Base-by-base conservation (phyloP, 2,797 vertebrate genomes). In the Bryconaethiops microstoma region DNA sequence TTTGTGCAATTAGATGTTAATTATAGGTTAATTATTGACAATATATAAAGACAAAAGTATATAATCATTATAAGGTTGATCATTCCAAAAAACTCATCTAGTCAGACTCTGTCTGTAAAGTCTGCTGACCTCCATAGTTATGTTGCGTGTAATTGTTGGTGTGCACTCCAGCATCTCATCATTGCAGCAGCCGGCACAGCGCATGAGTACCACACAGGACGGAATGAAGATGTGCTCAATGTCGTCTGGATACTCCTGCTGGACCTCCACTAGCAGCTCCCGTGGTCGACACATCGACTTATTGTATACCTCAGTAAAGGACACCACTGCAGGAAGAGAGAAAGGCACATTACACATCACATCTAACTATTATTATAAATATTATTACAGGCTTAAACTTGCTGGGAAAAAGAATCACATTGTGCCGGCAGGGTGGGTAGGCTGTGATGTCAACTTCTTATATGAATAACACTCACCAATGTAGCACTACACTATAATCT, bases 191-290 rank as follows among this genome's bases (percentile, higher is more conserved):
- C 98, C 98, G 0, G 95, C 97, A 21, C 98, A 99, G 86, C 97
- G 95, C 88, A 94, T 95, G 84, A 99, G 90, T 85, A 96, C 96
- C 86, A 99, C 97, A 16, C 98, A 99, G 89, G 97, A 97, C 0
- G 98, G 98, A 91, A 97, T 97, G 92, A 97, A 99, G 91, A 99
- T 97, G 89, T 96, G 96, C 85, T 99, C 97, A 77, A 97, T 96
- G 86, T 99, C 97, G 14, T 98, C 96, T 0, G 98, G 97, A 77
- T 99, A 98, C 90, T 99, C 98, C 90, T 97, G 96, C 88, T 97
- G 95, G 89, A 99, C 97, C 88, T 99, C 97, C 91, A 99, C 97
- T 92, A 99, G 94, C 80, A 95, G 90, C 92, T 99, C 98, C 71
- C 98, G 95, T 0, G 97, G 95, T 88, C 94, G 94, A 93, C 98